A percentile compares a stretch with the other conserved stretches of the same genome.
phyloP scores from a whole-genome alignment of 2,113 vertebrate genomes.

The Odobenus rosmarus region DNA sequence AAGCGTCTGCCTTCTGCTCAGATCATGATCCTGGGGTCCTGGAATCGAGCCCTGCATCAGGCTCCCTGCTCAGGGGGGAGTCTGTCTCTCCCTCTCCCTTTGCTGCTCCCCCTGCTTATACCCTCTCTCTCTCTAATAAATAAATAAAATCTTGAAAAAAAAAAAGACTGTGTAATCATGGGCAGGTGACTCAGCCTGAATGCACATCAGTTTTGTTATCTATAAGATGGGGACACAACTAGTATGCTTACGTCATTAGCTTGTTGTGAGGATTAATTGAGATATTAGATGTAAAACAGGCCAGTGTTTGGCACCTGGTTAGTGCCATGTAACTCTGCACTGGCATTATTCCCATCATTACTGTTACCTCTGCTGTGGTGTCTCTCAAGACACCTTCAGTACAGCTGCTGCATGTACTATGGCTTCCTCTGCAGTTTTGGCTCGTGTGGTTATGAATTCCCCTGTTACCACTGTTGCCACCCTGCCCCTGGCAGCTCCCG shows the following conservation, averaged over 20 bases:
- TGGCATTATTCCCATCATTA: neutral
- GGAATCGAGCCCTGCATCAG: too few relatives aligned
- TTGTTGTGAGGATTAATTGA: neutral
- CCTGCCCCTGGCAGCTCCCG: neutral
- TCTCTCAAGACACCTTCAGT: neutral
- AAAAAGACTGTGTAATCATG: neutral
- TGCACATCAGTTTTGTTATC: neutral
- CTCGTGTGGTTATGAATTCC: neutral
- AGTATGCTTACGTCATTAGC: neutral
- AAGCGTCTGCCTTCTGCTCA: too few relatives aligned
- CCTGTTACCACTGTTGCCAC: too few relatives aligned
- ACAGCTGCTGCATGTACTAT: accelerated
- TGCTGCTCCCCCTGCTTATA: too few relatives aligned
- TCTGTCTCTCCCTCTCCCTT: too few relatives aligned
- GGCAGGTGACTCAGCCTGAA: neutral
- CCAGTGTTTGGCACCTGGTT: too few relatives aligned
- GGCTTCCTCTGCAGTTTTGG: neutral
- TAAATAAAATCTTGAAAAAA: too few relatives aligned
- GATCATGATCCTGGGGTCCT: too few relatives aligned
- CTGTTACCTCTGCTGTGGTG: neutral
- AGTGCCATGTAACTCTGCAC: neutral
- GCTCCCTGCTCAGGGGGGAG: too few relatives aligned
- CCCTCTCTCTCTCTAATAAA: too few relatives aligned
- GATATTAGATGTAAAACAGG: neutral
- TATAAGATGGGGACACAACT: neutral